Evolutionary conservation across 92 coral and sea anemone genomes (phyloP), one percentile per base, ranked within the genome.

Genomic region (Pocillopora meandrina): DNA sequence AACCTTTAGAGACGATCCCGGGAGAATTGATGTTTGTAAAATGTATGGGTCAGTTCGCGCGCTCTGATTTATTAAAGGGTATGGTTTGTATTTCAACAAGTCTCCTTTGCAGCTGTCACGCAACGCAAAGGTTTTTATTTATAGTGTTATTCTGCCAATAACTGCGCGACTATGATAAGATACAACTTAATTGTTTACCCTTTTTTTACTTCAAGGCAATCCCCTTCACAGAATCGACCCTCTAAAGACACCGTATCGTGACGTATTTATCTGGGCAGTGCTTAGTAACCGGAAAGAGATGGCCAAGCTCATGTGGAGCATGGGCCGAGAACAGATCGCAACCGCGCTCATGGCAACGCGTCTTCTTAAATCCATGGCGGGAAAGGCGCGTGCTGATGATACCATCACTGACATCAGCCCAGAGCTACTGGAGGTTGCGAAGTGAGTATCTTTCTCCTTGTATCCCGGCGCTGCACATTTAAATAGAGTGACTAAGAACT

Each of bases 231-330:
- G 52, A 59, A 71, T 76, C n/a, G 91, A 89, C 57, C 92, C 88
- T 56, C 83, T 96, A 1, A 90, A 92, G 20, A 92, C 90, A 36
- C 95, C 99, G 31, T 90, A 87, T 47, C 98, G 89, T 59, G 99
- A 96, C 69, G 95, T 94, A 71, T 96, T 96, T 75, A 80, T 92
- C 16, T 96, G 99, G 99, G 92, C 99, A 34, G 94, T 94, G 21
- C 88, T 96, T 70, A 92, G 98, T 56, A 92, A 93, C 87, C 90
- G 98, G 72, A 71, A 90, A 58, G 90, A 87, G 26, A 84, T 96
- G 88, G 95, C 99, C 17, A 88, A 91, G 67, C 90, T 92, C 74
- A 83, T 96, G 69, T 96, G 99, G 99, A 93, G 90, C 33, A 92
- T 88, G 74, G 95, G 99, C 10, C 87, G 96, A 59, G 92, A 92